Conservation (phyloP, 1,140 invertebrate species). For the Panagrolaimus sp. region DNA sequence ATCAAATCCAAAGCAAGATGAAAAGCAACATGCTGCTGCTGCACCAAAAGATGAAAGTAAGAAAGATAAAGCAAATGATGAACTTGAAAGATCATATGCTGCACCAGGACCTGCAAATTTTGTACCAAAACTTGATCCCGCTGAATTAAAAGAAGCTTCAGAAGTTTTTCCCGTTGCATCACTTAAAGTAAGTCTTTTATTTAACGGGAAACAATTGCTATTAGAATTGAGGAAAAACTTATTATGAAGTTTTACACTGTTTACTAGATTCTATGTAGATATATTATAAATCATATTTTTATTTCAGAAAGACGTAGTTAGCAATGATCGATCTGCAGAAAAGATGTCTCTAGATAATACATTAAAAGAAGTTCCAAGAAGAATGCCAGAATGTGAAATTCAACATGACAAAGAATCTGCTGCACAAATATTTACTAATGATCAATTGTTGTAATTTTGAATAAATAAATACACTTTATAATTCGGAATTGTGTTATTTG, state of each 20-base stretch:
- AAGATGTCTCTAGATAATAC: constrained; percentile 21
- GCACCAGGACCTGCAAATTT: not conserved
- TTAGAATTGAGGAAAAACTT: no score
- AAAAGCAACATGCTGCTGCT: no score
- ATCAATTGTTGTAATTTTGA: constrained; percentile 15
- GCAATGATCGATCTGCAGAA: not conserved
- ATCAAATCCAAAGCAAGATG: no score
- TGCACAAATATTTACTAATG: constrained; percentile 19
- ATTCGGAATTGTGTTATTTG: no score
- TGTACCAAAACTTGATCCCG: not conserved
- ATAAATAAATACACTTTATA: no score
- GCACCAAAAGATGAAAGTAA: constrained; percentile 6
- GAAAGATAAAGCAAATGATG: not conserved
- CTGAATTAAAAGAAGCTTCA: no score
- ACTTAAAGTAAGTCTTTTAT: no score
- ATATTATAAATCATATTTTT: no score
- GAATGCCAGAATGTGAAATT: constrained; percentile 15
- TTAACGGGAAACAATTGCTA: no score
- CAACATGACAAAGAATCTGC: not conserved
- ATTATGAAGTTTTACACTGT: no score
- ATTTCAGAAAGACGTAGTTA: not conserved
- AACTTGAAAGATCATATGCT: not conserved
- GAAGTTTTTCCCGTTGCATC: no score
- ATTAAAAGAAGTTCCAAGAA: constrained; percentile 16
- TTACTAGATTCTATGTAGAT: no score